Percentiles rank a stretch among this genome's conserved stretches.
Conservation (phyloP, 2,888 invertebrate genomes). For the Galeopsomyia nigrocyanea region DNA sequence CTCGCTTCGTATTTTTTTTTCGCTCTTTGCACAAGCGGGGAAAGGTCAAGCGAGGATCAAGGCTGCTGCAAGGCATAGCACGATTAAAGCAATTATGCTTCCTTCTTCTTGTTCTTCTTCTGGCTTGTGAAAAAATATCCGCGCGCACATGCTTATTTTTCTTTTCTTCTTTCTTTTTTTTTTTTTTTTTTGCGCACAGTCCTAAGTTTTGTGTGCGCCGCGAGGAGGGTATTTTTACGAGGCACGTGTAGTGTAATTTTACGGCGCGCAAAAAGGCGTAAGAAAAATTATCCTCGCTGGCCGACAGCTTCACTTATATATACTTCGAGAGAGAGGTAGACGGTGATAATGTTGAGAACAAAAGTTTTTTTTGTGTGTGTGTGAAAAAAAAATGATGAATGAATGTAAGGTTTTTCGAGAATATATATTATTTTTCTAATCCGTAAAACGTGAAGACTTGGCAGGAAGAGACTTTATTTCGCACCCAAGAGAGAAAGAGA, state of each 20-base stretch:
- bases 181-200: conserved; percentile 3
- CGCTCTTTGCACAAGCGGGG: conserved; percentile 17
- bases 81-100: conserved; percentile 44
- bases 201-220: conserved; percentile 35
- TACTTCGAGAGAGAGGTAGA: no score
- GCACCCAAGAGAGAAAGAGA: no score
- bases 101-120: no score
- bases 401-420: no score
- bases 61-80: conserved; percentile 19
- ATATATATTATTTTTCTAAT: no score
- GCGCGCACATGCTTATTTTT: conserved; percentile 14
- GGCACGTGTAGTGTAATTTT: conserved; percentile 22
- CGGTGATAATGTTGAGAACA: no score
- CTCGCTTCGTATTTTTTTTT: conserved; percentile 22
- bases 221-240: conserved; percentile 41
- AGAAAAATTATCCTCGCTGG: conserved; percentile 15
- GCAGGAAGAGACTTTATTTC: no score
- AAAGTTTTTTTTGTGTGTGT: no score
- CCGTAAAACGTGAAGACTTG: no score
- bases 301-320: not conserved
- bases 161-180: conserved; percentile 11
- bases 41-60: conserved; percentile 47
- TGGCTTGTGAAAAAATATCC: conserved; percentile 29
- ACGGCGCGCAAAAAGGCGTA: conserved; percentile 12
- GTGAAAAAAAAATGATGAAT: no score